phyloP scores from a whole-genome alignment of 2,797 vertebrate species.

The Helarctos malayanus region DNA sequence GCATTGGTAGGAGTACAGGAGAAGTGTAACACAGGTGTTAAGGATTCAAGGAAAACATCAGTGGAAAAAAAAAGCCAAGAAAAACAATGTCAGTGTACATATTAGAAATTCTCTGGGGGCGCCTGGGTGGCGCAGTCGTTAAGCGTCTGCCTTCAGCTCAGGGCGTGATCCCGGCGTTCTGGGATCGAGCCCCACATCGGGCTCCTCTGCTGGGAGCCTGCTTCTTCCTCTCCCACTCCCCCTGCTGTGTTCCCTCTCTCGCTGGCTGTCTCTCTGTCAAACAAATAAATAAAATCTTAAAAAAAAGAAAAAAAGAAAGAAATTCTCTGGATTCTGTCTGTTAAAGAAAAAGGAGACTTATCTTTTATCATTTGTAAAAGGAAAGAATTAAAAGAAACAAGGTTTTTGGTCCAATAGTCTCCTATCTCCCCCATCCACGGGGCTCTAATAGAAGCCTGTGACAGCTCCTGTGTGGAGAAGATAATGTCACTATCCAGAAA shows the following conservation, averaged over 20 bases:
- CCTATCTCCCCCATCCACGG: neutral
- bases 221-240: no score
- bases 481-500: conserved; percentile 5
- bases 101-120: conserved; percentile 57
- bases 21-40: neutral
- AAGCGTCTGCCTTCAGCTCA: no score
- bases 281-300: no score
- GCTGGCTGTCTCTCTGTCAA: no score
- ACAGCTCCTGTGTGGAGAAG: conserved; percentile 27
- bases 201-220: no score
- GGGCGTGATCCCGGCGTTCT: no score
- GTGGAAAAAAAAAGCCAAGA: no score
- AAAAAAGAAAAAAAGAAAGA: neutral
- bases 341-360: conserved; percentile 25
- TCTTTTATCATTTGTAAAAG: conserved; percentile 60
- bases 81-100: neutral
- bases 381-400: conserved; percentile 70
- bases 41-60: neutral
- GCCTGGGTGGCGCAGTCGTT: no score
- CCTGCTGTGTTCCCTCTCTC: no score
- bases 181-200: no score
- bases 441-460: conserved; percentile 19
- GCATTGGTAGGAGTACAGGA: neutral
- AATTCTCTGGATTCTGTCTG: conserved; percentile 28
- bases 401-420: neutral